phyloP scores from a whole-genome alignment of 2,888 invertebrate species.

The Polydesmus complanatus region DNA sequence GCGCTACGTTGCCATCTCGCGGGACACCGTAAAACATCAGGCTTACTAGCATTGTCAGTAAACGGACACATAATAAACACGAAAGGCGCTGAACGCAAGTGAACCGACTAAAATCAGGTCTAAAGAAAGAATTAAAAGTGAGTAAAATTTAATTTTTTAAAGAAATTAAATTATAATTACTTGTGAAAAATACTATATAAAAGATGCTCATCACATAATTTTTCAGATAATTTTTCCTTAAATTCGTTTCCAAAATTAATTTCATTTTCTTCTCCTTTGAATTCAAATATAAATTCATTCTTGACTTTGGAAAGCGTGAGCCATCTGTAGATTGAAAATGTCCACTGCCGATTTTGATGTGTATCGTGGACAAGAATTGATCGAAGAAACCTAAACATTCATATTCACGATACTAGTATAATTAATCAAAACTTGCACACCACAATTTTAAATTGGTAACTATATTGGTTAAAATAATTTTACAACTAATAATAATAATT shows the following conservation, averaged over 20 bases:
- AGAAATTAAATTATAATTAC: background rate
- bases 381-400: conserved; percentile 5
- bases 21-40: conserved; percentile 11
- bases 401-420: too few species aligned
- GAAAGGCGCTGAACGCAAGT: conserved; percentile 10
- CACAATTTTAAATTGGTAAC: too few species aligned
- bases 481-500: background rate
- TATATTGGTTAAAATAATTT: background rate
- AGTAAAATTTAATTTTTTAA: background rate
- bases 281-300: background rate
- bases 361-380: background rate
- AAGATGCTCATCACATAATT: conserved; percentile 3
- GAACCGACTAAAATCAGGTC: conserved; percentile 6
- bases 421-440: too few species aligned
- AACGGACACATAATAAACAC: conserved; percentile 2
- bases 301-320: background rate
- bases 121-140: background rate
- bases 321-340: background rate
- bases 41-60: conserved; percentile 3
- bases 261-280: background rate
- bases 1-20: background rate
- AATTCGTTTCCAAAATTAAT: background rate
- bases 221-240: background rate
- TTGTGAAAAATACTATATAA: conserved; percentile 1
- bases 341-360: background rate